These are phyloP conservation scores for Sicus ferrugineus DNA, from an alignment of 2,888 invertebrate species.

Conservation along the genomic window DNA sequence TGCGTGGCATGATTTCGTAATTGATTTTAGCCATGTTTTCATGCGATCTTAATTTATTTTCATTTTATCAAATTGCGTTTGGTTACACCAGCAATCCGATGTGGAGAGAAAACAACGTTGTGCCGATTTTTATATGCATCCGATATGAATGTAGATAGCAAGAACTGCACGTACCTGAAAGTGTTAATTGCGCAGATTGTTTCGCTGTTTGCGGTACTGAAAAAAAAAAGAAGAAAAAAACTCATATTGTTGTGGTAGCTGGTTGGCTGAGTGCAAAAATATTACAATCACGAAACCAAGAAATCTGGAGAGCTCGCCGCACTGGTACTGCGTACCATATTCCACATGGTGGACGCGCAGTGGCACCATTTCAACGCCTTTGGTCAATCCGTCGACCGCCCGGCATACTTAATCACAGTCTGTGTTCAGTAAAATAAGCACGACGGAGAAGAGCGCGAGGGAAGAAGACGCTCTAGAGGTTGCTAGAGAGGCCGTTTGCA, in stretches of 20 bases:
- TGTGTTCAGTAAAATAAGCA: slow-evolving; percentile 37
- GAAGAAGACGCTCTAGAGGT: background rate
- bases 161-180: slow-evolving; percentile 20
- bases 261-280: slow-evolving; percentile 12
- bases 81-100: background rate
- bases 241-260: background rate
- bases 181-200: slow-evolving; percentile 30
- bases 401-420: slow-evolving; percentile 24
- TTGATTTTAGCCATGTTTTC: slow-evolving; percentile 41
- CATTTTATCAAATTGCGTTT: slow-evolving; percentile 47
- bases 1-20: slow-evolving; percentile 35
- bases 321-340: background rate
- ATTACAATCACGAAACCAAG: slow-evolving; percentile 25
- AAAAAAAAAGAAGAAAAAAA: background rate
- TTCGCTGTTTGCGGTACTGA: background rate
- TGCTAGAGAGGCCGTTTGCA: background rate
- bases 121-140: slow-evolving; percentile 6
- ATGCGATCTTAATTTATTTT: slow-evolving; percentile 2
- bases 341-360: background rate
- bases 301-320: slow-evolving; percentile 3
- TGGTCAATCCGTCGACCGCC: slow-evolving; percentile 34
- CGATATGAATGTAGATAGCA: background rate
- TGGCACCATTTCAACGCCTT: slow-evolving; percentile 21
- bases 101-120: background rate
- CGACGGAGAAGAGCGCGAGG: slow-evolving; percentile 8